Conservation (phyloP, 2,797 vertebrate species). For the Cephalopachus bancanus region DNA sequence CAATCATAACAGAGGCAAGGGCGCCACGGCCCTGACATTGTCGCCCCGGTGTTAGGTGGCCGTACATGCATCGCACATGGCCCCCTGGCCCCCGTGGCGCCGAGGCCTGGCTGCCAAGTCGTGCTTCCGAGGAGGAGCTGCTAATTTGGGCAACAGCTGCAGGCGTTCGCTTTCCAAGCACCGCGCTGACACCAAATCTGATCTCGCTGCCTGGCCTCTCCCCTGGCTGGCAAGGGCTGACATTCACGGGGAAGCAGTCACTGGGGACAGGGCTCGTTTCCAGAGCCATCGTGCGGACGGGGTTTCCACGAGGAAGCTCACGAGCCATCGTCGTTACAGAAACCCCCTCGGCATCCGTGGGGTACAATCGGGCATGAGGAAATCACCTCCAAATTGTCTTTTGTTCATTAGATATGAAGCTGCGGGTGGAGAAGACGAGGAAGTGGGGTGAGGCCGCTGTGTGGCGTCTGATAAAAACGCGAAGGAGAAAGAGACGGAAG, state of each 20-base stretch:
- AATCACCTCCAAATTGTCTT: conserved; percentile 56
- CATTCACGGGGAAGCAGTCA: neutral
- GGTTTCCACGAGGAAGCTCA: conserved; percentile 58
- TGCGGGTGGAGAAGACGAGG: neutral
- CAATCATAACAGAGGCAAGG: neutral
- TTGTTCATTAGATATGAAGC: neutral
- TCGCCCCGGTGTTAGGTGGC: rapidly evolving
- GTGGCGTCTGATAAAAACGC: neutral
- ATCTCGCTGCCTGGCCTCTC: neutral
- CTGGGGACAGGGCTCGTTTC: conserved; percentile 30
- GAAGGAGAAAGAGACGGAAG: no score
- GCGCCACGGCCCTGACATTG: rapidly evolving
- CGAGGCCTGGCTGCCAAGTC: rapidly evolving
- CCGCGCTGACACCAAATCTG: neutral
- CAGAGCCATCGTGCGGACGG: conserved; percentile 9
- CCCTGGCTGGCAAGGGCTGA: conserved; percentile 62
- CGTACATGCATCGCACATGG: neutral
- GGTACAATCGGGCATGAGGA: conserved; percentile 63
- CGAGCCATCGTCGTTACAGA: neutral
- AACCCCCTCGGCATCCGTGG: conserved; percentile 55
- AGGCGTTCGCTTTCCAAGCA: neutral
- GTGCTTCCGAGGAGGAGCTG: neutral
- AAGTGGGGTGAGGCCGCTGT: neutral
- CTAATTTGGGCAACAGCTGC: conserved; percentile 57
- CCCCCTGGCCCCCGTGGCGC: rapidly evolving